Conservation (phyloP, 2,888 invertebrate species). For the Acleris cristana region DNA sequence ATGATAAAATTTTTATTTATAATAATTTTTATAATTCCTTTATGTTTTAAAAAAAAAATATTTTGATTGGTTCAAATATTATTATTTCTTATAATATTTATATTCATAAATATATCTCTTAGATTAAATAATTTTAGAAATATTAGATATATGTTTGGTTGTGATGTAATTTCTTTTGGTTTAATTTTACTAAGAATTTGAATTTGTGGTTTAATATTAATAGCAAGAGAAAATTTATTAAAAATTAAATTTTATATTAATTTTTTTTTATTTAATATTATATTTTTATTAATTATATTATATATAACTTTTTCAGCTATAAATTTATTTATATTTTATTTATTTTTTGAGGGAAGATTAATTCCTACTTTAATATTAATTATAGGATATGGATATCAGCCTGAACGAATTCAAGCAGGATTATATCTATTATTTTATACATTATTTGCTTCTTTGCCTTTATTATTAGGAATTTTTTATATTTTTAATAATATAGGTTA, state of each 20-base stretch:
- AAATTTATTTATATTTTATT: constrained; percentile 87
- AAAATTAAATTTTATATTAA: constrained; percentile 69
- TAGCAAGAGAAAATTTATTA: constrained; percentile 80
- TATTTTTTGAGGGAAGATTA: constrained; percentile 88
- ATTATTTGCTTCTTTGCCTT: constrained; percentile 86
- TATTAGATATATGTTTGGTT: constrained; percentile 73
- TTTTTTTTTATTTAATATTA: constrained; percentile 81
- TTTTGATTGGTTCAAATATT: constrained; percentile 82
- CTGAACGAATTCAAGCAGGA: constrained; percentile 87
- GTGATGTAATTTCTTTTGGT: constrained; percentile 81
- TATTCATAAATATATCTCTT: constrained; percentile 71
- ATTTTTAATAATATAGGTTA: constrained; percentile 67
- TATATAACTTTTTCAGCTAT: constrained; percentile 81
- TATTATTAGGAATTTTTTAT: constrained; percentile 84
- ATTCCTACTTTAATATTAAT: constrained; percentile 87
- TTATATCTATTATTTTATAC: constrained; percentile 89
- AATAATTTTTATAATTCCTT: constrained; percentile 76
- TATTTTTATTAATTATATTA: constrained; percentile 82
- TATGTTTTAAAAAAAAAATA: constrained; percentile 77
- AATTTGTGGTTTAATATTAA: constrained; percentile 84
- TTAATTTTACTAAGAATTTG: constrained; percentile 84
- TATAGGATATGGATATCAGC: constrained; percentile 87
- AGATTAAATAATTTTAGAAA: constrained; percentile 62
- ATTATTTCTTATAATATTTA: constrained; percentile 77
- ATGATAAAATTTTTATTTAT: constrained; percentile 84